These are phyloP conservation scores for Eutolmus rufibarbis DNA, from an alignment of 2,888 invertebrate genomes.

Conservation along the genomic window DNA sequence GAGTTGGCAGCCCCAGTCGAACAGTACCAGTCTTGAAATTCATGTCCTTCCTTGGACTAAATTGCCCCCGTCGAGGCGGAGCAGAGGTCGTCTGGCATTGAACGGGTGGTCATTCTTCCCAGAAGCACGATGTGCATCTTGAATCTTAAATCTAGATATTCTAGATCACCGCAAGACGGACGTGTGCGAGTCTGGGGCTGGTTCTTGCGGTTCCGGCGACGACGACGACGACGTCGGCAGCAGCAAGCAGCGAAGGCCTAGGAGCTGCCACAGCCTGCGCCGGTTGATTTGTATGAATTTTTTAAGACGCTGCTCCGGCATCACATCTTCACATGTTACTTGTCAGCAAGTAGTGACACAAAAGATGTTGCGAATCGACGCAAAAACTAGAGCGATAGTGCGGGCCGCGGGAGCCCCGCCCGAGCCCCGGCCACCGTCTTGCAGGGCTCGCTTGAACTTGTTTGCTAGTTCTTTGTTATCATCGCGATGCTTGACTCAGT, in stretches of 20 bases:
- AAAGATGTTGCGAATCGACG: constrained; percentile 46
- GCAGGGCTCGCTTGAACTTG: background rate
- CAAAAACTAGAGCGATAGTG: constrained; percentile 44
- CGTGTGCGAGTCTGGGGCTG: background rate
- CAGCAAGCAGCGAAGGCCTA: background rate
- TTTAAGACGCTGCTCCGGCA: constrained; percentile 52
- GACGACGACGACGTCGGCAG: constrained; percentile 5
- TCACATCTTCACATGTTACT: constrained; percentile 61
- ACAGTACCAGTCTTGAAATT: background rate
- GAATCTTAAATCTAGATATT: background rate
- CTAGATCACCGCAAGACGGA: background rate
- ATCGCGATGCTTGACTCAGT: constrained; percentile 20
- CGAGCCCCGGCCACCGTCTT: constrained; percentile 48
- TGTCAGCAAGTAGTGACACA: constrained; percentile 59
- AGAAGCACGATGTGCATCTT: background rate
- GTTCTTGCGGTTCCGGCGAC: constrained; percentile 40
- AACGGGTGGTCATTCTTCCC: constrained; percentile 21
- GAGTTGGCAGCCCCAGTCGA: background rate
- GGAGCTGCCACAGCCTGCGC: background rate
- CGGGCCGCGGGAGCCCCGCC: constrained; percentile 34
- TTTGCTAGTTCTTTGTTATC: background rate
- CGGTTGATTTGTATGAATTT: constrained; percentile 46
- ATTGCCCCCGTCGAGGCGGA: background rate
- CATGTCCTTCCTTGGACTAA: constrained; percentile 10
- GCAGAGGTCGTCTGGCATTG: background rate